Percentiles rank a stretch among this genome's conserved stretches.
phyloP scores from a whole-genome alignment of 2,113 vertebrate genomes.

The Centropristis striata region DNA sequence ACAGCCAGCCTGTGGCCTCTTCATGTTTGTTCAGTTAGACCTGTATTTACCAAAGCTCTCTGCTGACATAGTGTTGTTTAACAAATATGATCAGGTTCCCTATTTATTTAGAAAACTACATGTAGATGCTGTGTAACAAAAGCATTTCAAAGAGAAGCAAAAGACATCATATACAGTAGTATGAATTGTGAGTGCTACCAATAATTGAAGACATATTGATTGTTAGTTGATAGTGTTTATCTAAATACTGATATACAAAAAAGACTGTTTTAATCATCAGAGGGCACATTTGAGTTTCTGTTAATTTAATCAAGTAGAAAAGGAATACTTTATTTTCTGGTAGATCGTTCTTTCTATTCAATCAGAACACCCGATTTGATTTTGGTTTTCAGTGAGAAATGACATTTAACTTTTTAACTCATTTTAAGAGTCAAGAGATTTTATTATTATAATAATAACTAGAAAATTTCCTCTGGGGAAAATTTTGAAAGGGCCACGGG shows the following conservation, averaged over 20 bases:
- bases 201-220: background rate
- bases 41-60: conserved; percentile 30
- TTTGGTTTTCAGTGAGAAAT: background rate
- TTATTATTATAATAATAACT: too few relatives aligned
- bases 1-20: conserved; percentile 32
- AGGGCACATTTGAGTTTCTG: background rate
- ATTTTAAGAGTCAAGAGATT: background rate
- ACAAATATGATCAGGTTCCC: conserved; percentile 29
- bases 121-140: background rate
- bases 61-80: conserved; percentile 11
- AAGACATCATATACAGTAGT: background rate
- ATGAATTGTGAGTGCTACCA: background rate
- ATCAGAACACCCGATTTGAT: background rate
- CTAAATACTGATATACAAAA: background rate
- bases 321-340: background rate
- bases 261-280: background rate
- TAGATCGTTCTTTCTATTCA: background rate
- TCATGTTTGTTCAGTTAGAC: conserved; percentile 43
- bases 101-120: conserved; percentile 28
- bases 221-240: background rate
- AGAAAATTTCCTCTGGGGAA: too few relatives aligned
- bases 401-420: background rate
- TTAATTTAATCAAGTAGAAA: background rate
- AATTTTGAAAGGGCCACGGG: too few relatives aligned
- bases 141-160: background rate